These are phyloP conservation scores for Arrhopalites spinosus DNA, from an alignment of 2,888 invertebrate genomes.

Conservation along the genomic window DNA sequence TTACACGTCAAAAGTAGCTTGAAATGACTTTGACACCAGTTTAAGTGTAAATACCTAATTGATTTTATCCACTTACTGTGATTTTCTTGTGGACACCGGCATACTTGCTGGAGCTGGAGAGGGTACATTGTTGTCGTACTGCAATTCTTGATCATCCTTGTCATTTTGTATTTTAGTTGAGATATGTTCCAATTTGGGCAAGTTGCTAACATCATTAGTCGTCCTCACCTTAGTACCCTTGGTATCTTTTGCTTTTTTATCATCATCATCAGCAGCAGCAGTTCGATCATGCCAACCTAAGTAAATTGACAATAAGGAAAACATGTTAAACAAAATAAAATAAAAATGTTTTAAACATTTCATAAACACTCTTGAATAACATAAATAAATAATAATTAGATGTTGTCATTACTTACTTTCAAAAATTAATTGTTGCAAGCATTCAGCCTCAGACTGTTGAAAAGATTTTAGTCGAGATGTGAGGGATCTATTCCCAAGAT, in stretches of 20 bases:
- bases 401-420: slow-evolving; percentile 47
- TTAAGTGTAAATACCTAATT: background rate
- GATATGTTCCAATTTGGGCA: too few relatives aligned
- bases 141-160: slow-evolving; percentile 1
- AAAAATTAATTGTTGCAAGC: slow-evolving; percentile 48
- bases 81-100: background rate
- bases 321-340: too few relatives aligned
- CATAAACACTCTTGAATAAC: too few relatives aligned
- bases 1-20: too few relatives aligned
- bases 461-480: slow-evolving; percentile 10
- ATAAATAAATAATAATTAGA: background rate
- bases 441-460: slow-evolving; percentile 35
- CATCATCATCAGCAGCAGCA: too few relatives aligned
- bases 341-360: too few relatives aligned
- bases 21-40: background rate
- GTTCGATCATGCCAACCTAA: too few relatives aligned
- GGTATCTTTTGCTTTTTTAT: too few relatives aligned
- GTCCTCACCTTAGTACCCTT: too few relatives aligned
- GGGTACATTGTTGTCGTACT: background rate
- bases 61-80: background rate
- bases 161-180: background rate
- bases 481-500: slow-evolving; percentile 13
- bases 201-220: too few relatives aligned
- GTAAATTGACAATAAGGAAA: too few relatives aligned
- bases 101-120: background rate